Conservation (phyloP, 2,888 invertebrate species). For the Scaptomyza reducta region DNA sequence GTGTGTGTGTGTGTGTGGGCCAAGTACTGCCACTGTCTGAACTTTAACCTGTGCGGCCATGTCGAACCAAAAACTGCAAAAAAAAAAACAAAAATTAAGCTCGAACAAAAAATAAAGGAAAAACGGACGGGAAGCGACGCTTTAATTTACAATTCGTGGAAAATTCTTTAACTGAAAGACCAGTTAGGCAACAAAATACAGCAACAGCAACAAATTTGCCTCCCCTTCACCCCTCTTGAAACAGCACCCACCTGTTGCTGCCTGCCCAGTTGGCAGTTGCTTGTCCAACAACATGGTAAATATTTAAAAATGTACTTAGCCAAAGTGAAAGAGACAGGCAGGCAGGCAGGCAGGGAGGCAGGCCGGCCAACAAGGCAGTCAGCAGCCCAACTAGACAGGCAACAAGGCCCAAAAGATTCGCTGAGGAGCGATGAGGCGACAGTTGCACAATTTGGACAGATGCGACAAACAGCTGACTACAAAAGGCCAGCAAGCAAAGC, state of each 20-base stretch:
- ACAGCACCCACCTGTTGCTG: slow-evolving; percentile 12
- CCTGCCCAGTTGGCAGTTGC: slow-evolving; percentile 45
- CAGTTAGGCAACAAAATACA: slow-evolving; percentile 45
- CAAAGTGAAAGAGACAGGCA: slow-evolving; percentile 75
- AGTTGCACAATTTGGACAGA: slow-evolving; percentile 37
- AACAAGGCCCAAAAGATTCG: slow-evolving; percentile 1
- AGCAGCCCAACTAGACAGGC: too few relatives aligned
- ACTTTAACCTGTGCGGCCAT: slow-evolving; percentile 67
- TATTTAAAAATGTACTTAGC: slow-evolving; percentile 77
- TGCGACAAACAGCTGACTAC: slow-evolving; percentile 71
- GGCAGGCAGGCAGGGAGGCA: slow-evolving; percentile 16
- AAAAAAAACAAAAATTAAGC: slow-evolving; percentile 18
- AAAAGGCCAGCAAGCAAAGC: not conserved
- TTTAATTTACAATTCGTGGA: slow-evolving; percentile 82
- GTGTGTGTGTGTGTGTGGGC: slow-evolving; percentile 4
- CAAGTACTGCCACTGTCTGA: slow-evolving; percentile 64
- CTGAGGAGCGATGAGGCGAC: slow-evolving; percentile 47
- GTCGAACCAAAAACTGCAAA: slow-evolving; percentile 33
- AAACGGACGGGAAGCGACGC: slow-evolving; percentile 50
- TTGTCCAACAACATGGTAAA: slow-evolving; percentile 71
- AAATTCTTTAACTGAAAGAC: slow-evolving; percentile 70
- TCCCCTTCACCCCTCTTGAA: not conserved
- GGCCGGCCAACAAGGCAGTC: slow-evolving; percentile 21
- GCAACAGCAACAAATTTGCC: not conserved
- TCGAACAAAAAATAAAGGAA: not conserved